These are phyloP conservation scores for Acromyrmex heyeri DNA, from an alignment of 1,140 invertebrate species.

Conservation along the genomic window DNA sequence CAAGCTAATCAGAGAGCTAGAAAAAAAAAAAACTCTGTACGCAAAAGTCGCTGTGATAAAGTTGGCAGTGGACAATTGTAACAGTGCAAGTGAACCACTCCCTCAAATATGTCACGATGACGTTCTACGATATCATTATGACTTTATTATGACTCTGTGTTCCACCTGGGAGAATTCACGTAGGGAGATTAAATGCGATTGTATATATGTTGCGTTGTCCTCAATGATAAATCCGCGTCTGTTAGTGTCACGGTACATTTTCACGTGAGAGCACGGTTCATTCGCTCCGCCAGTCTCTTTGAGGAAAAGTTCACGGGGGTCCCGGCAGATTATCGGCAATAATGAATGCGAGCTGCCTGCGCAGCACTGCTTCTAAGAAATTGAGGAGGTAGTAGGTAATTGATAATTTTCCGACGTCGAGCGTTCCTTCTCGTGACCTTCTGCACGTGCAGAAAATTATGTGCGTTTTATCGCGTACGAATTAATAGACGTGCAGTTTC, in stretches of 20 bases:
- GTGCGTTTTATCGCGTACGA: background rate
- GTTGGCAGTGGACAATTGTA: too few species aligned
- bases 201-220: background rate
- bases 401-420: conserved; percentile 44
- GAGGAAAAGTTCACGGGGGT: conserved; percentile 53
- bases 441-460: background rate
- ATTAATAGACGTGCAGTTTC: background rate
- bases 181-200: too few species aligned
- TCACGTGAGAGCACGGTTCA: conserved; percentile 17
- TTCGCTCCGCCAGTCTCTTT: conserved; percentile 39
- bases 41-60: too few species aligned
- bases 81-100: too few species aligned
- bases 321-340: conserved; percentile 36
- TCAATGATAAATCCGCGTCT: conserved; percentile 41
- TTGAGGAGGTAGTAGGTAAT: conserved; percentile 14
- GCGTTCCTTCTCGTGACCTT: background rate
- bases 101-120: too few species aligned
- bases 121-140: too few species aligned
- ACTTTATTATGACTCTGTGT: too few species aligned
- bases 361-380: background rate
- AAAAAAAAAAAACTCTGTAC: too few species aligned
- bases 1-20: too few species aligned
- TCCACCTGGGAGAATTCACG: too few species aligned
- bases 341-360: conserved; percentile 33
- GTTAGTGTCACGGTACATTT: conserved; percentile 3